Conservation (phyloP, 2,113 vertebrate species). For the Engraulis encrasicolus region DNA sequence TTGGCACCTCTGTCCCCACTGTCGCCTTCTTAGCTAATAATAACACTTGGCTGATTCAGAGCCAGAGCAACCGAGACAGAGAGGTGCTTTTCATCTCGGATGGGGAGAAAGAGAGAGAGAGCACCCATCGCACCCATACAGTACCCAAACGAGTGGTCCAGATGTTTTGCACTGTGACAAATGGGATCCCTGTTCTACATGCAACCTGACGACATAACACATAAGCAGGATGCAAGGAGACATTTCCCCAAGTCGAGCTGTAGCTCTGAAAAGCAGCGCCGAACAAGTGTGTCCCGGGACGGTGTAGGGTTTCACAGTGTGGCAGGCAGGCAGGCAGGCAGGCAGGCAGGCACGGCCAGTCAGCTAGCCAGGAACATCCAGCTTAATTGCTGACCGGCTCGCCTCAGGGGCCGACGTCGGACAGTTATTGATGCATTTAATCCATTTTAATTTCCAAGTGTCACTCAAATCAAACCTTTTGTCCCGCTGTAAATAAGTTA, state of each 20-base stretch:
- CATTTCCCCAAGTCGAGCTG: not conserved
- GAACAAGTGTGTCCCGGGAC: not conserved
- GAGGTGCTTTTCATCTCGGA: too few species aligned
- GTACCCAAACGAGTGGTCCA: too few species aligned
- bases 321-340: too few species aligned
- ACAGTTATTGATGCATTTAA: conserved; percentile 21
- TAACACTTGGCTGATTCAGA: not conserved
- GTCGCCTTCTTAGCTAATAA: not conserved
- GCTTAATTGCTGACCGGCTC: not conserved
- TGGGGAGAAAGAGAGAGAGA: not conserved
- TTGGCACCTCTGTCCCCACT: not conserved
- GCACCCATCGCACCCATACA: not conserved
- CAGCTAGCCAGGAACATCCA: conserved; percentile 8
- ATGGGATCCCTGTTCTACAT: not conserved
- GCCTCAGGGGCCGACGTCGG: not conserved
- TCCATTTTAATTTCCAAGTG: conserved; percentile 14
- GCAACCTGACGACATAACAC: not conserved
- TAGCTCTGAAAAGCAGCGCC: not conserved
- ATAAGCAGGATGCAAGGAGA: not conserved
- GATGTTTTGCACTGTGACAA: not conserved
- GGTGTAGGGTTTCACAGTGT: not conserved
- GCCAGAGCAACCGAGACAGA: not conserved
- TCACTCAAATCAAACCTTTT: conserved; percentile 10
- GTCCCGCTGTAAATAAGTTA: not conserved
- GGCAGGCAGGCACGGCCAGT: not conserved